Conservation (phyloP, 2,888 invertebrate species). For the Campoplex nolae region DNA sequence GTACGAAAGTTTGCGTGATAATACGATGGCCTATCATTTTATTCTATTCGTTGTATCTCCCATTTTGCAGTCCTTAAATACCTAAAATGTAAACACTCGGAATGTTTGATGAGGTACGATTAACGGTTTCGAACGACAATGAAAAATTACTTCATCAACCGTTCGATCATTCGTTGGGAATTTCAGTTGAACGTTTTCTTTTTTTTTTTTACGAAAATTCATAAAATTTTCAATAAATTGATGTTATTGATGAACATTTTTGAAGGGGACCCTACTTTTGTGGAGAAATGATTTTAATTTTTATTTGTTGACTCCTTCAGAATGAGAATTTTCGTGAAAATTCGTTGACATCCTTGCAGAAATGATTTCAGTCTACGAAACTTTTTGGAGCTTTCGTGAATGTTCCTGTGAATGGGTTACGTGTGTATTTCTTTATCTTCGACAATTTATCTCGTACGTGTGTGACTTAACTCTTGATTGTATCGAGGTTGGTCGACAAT, state of each 20-base stretch:
- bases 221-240: not conserved
- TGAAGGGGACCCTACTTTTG: not conserved
- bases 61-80: constrained; percentile 30
- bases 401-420: not conserved
- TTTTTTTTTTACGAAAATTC: not conserved
- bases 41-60: not conserved
- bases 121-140: constrained; percentile 18
- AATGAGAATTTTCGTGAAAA: not conserved
- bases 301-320: not conserved
- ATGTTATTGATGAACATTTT: not conserved
- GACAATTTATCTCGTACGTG: constrained; percentile 33
- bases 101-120: constrained; percentile 10
- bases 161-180: not conserved
- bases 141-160: constrained; percentile 30
- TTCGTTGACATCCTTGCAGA: not conserved
- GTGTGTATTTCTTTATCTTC: constrained; percentile 31
- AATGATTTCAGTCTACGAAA: not conserved
- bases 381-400: not conserved
- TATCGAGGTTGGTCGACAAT: constrained; percentile 3
- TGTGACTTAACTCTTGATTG: constrained; percentile 9
- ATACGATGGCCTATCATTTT: not conserved
- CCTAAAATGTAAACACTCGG: not conserved
- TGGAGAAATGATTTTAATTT: not conserved
- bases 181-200: not conserved
- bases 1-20: constrained; percentile 39